Conservation (phyloP, 2,888 invertebrate species). For the Entomobrya multifasciata region DNA sequence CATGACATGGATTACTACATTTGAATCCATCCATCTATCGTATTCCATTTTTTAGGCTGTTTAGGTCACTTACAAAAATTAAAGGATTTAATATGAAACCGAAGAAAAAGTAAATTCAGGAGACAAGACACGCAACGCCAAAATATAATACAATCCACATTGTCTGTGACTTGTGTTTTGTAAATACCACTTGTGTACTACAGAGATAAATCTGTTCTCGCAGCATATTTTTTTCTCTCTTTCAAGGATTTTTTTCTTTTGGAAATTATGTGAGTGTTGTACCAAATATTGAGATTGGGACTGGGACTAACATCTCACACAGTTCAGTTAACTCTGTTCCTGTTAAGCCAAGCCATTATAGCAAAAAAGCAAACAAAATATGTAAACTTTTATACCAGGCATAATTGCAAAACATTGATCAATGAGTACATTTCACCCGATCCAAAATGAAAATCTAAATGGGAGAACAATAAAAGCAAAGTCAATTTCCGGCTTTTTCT, state of each 20-base stretch:
- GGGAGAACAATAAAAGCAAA: too few species aligned
- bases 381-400: neutral
- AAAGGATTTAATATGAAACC: too few species aligned
- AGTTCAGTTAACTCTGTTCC: conserved; percentile 52
- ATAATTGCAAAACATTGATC: neutral
- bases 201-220: neutral
- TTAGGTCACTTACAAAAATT: conserved; percentile 5
- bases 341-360: conserved; percentile 6
- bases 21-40: neutral
- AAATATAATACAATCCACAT: conserved; percentile 31
- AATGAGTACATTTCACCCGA: too few species aligned
- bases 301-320: neutral
- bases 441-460: too few species aligned
- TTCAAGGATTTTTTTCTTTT: too few species aligned
- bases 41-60: neutral
- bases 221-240: too few species aligned
- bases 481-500: too few species aligned
- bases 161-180: conserved; percentile 43
- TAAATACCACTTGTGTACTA: neutral
- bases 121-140: neutral
- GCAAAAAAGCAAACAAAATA: neutral
- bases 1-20: neutral
- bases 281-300: too few species aligned
- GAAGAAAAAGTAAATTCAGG: neutral
- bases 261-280: too few species aligned